Percentiles rank a stretch among this genome's conserved stretches.
Conservation (phyloP, 2,113 vertebrate genomes). For the Danio rerio region DNA sequence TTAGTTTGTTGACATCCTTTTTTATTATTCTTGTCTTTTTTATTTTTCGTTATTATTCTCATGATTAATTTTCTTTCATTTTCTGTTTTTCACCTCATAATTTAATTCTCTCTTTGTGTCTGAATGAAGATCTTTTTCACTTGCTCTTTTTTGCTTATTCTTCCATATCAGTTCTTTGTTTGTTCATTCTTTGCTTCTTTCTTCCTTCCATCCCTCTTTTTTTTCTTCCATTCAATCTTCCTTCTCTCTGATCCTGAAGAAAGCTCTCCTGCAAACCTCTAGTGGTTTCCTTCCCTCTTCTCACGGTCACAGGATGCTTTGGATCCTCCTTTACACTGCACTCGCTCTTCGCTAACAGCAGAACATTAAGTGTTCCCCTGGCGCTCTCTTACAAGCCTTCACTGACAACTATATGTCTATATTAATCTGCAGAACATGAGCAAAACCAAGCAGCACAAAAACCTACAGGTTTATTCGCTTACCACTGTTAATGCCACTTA, state of each 20-base stretch:
- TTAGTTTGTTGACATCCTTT: too few species aligned
- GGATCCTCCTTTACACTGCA: neutral
- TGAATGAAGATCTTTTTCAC: too few species aligned
- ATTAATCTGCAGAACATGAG: constrained; percentile 2
- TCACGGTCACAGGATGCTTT: neutral
- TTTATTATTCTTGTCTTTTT: too few species aligned
- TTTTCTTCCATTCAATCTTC: neutral
- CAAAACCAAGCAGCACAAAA: neutral
- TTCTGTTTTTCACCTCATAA: too few species aligned
- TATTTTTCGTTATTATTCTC: too few species aligned
- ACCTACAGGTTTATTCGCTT: neutral
- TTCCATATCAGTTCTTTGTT: too few species aligned
- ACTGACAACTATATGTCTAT: neutral
- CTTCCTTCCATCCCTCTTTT: neutral
- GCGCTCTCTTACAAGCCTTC: neutral
- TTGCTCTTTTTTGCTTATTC: too few species aligned
- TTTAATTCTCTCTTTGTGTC: too few species aligned
- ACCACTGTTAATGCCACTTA: too few species aligned
- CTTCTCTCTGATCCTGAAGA: constrained; percentile 17
- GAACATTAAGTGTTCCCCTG: constrained; percentile 24
- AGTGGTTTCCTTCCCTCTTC: neutral
- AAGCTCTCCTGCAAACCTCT: neutral
- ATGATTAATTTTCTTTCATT: too few species aligned
- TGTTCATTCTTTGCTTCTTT: too few species aligned
- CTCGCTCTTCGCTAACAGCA: constrained; percentile 12